Conservation (phyloP, 2,888 invertebrate species). For the Spatulosminthurus flaviceps region DNA sequence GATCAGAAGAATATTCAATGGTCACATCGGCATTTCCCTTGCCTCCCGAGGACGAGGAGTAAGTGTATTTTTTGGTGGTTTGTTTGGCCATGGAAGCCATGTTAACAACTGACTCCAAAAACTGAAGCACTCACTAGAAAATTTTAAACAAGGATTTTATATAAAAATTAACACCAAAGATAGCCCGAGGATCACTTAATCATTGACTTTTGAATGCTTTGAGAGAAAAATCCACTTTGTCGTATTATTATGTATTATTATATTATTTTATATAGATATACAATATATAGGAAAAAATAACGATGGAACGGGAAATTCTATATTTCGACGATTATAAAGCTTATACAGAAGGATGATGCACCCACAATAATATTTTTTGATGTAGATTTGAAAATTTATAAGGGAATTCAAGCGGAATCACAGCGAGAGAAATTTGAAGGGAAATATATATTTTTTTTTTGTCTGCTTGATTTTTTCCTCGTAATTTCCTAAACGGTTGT, state of each 20-base stretch:
- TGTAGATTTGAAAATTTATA: neutral
- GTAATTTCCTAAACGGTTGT: slow-evolving; percentile 24
- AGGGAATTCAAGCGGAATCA: neutral
- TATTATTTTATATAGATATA: too few species aligned
- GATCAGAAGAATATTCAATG: slow-evolving; percentile 94
- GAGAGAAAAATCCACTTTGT: too few species aligned
- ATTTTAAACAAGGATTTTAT: slow-evolving; percentile 29
- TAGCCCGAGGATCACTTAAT: slow-evolving; percentile 3
- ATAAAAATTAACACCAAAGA: slow-evolving; percentile 3
- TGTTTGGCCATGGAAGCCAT: slow-evolving; percentile 71
- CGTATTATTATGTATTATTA: too few species aligned
- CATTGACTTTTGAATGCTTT: neutral
- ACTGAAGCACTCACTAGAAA: slow-evolving; percentile 53
- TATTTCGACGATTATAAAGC: neutral
- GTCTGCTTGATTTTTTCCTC: slow-evolving; percentile 32
- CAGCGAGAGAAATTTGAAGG: slow-evolving; percentile 2
- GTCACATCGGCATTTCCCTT: slow-evolving; percentile 84
- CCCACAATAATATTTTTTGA: neutral
- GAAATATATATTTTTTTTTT: too few species aligned
- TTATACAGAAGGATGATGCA: too few species aligned
- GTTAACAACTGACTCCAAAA: slow-evolving; percentile 47
- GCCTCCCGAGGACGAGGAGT: slow-evolving; percentile 82
- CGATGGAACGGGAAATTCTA: neutral
- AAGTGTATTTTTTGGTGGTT: slow-evolving; percentile 82
- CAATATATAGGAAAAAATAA: slow-evolving; percentile 8